Evolutionary conservation across 2,113 vertebrate genomes (phyloP).

Genomic region (Engraulis encrasicolus): DNA sequence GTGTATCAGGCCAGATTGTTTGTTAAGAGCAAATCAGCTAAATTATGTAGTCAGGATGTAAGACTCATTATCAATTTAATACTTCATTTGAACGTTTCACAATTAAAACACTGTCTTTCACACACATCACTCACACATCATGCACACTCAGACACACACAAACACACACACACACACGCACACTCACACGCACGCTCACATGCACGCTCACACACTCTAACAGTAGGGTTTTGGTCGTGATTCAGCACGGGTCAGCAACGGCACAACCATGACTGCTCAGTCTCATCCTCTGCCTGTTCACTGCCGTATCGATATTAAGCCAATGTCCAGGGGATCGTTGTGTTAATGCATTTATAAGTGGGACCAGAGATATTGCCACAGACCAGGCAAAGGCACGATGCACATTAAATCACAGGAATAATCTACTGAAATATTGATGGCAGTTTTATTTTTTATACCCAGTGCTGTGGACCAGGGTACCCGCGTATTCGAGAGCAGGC

Average conservation of each 20-base stretch:
- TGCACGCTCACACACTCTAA: neutral
- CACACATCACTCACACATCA: neutral
- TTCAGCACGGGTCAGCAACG: constrained; percentile 48
- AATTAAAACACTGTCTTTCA: neutral
- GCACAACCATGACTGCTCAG: constrained; percentile 47
- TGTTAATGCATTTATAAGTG: constrained; percentile 74
- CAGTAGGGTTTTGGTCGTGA: constrained; percentile 28
- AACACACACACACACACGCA: constrained; percentile 33
- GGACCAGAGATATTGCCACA: constrained; percentile 67
- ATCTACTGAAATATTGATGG: constrained; percentile 75
- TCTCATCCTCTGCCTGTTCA: constrained; percentile 15
- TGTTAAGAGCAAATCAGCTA: neutral
- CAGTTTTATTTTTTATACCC: constrained; percentile 59
- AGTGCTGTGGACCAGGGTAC: constrained; percentile 48
- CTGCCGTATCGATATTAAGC: constrained; percentile 61
- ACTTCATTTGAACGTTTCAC: constrained; percentile 19
- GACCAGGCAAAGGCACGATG: constrained; percentile 60
- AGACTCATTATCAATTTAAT: constrained; percentile 13
- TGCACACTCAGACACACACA: neutral
- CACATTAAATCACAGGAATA: constrained; percentile 73
- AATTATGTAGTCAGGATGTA: neutral
- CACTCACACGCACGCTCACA: neutral
- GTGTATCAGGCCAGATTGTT: neutral
- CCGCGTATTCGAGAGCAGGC: constrained; percentile 8
- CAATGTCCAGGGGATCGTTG: constrained; percentile 60